Evolutionary conservation across 2,888 invertebrate genomes (phyloP), one percentile per base, ranked within the genome.

Genomic region (Ctenicera cuprea): DNA sequence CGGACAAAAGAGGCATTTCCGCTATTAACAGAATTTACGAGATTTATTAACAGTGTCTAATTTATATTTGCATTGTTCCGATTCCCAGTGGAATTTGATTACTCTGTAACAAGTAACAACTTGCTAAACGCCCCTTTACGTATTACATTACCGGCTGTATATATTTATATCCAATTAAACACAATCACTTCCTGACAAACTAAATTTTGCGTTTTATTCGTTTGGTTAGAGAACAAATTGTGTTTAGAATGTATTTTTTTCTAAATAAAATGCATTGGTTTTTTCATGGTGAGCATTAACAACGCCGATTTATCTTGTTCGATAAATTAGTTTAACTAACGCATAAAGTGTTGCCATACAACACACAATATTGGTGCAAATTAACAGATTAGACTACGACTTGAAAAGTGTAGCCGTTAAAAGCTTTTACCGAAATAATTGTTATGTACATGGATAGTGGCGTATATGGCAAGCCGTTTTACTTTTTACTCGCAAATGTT

Each of bases 11-110:
- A n/a, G 20, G 33, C 14, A 45, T 59, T 59, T 68, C 43, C 68
- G 43, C 20, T 48, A 68, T 68, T 68, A 68, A 61, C 45, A 45
- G 30, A 68, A 59, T 57, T 68, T 68, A 59, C 43, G 30, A 38
- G 62, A 41, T 45, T 45, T 62, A 45, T 62, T 62, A 62, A 59
- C 33, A 33, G 30, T 14, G 8, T 54, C 38, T 59, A 59, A 59
- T 59, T 38, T 20, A 59, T 59, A 59, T 59, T 38, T 59, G 54
- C 54, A 54, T 54, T 54, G 54, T 54, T 54, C 54, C 14, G 33
- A 26, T 30, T 54, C 14, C 5, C 0, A 54, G 54, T 16, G 54
- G 52, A 54, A 30, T 54, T 54, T 54, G 54, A 54, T 54, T 54
- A 30, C 54, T 33, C 30, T 54, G 54, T 54, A 22, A 50, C 50